phyloP scores from a whole-genome alignment of 2,797 vertebrate species.

The Threskiornis aethiopicus region DNA sequence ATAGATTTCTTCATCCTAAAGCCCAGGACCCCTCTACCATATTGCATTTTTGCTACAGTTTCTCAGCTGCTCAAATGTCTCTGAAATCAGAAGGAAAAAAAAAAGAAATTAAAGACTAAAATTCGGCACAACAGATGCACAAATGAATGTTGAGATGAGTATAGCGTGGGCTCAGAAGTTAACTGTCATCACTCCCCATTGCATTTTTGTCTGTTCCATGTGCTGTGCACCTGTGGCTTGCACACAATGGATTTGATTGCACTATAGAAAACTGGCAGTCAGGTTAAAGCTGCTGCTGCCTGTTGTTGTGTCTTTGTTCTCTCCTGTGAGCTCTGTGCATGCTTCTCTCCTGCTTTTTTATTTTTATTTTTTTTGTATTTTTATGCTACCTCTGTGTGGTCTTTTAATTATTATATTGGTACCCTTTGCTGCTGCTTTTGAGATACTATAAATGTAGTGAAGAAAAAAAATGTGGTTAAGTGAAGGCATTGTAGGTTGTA shows the following conservation, averaged over 20 bases:
- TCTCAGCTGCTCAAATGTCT: constrained; percentile 31
- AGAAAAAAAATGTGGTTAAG: neutral
- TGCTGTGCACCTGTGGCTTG: constrained; percentile 68
- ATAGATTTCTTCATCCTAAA: neutral
- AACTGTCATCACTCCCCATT: constrained; percentile 43
- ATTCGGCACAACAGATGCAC: constrained; percentile 57
- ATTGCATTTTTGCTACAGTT: neutral
- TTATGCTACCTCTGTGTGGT: neutral
- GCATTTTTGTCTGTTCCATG: constrained; percentile 66
- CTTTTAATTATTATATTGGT: constrained; percentile 5
- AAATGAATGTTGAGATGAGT: constrained; percentile 54
- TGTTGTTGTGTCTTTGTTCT: constrained; percentile 31
- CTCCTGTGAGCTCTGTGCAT: neutral
- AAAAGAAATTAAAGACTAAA: neutral
- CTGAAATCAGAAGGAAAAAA: neutral
- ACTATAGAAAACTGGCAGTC: constrained; percentile 33
- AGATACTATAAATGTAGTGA: neutral
- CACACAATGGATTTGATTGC: constrained; percentile 68
- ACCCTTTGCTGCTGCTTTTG: neutral
- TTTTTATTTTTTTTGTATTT: neutral
- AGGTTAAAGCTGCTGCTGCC: constrained; percentile 38
- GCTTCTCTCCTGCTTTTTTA: neutral
- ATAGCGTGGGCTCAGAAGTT: constrained; percentile 37
- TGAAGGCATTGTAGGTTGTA: neutral
- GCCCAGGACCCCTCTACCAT: neutral